Percentiles rank a stretch among this genome's conserved stretches.
These are phyloP conservation scores for Pseudochirops cupreus DNA, from an alignment of 2,797 vertebrate species.

Conservation along the genomic window DNA sequence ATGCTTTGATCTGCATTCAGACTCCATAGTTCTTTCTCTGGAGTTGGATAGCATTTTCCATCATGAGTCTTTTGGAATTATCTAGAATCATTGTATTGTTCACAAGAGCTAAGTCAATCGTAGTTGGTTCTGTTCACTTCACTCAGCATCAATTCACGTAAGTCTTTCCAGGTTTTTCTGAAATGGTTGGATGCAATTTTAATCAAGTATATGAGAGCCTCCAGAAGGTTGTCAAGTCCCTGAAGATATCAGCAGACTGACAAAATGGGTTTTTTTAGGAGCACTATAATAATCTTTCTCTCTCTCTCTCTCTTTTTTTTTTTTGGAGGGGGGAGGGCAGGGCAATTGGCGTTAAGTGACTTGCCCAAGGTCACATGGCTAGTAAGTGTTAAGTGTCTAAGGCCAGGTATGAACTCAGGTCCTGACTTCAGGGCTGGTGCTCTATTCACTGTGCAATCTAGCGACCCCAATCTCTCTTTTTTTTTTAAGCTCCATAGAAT, in stretches of 20 bases:
- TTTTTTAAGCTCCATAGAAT: not conserved
- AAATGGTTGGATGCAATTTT: constrained; percentile 44
- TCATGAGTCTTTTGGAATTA: too few relatives aligned
- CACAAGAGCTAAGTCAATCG: not conserved
- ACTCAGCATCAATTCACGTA: not conserved
- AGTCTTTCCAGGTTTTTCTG: not conserved
- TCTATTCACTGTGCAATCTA: too few relatives aligned
- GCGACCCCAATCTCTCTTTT: not conserved
- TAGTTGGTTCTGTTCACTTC: not conserved
- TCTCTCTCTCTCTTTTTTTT: too few relatives aligned
- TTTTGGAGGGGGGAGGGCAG: too few relatives aligned
- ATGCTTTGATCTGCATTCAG: not conserved
- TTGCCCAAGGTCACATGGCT: too few relatives aligned
- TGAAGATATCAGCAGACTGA: not conserved
- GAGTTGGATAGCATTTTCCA: not conserved
- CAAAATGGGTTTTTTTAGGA: not conserved
- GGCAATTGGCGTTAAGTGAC: too few relatives aligned
- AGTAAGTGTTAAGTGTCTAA: too few relatives aligned
- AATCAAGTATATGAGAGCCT: constrained; percentile 14
- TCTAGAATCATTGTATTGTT: not conserved
- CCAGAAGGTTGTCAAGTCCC: constrained; percentile 1
- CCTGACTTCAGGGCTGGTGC: too few relatives aligned
- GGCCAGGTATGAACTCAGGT: too few relatives aligned
- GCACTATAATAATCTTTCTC: not conserved
- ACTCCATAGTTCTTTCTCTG: not conserved